Conservation (phyloP, 2,888 invertebrate genomes). For the Eilema griseolum region DNA sequence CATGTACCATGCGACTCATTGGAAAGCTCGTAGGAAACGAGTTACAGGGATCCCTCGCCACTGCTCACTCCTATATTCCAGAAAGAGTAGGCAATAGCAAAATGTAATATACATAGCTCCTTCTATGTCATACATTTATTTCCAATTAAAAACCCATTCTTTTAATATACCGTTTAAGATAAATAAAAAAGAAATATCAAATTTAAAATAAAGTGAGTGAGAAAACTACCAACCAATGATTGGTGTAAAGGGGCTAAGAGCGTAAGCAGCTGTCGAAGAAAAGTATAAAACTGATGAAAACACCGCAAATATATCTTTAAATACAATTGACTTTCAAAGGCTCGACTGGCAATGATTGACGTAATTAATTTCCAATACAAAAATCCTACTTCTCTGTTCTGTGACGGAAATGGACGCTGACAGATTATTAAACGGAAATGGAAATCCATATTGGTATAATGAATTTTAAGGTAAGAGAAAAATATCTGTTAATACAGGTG, state of each 20-base stretch:
- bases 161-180: too few species aligned
- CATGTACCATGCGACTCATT: too few species aligned
- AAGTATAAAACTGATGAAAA: not conserved
- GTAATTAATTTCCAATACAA: conserved; percentile 2
- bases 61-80: too few species aligned
- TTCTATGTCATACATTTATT: too few species aligned
- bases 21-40: too few species aligned
- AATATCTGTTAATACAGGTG: not conserved
- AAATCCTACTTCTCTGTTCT: too few species aligned
- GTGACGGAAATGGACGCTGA: not conserved
- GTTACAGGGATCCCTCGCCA: too few species aligned
- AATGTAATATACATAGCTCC: too few species aligned
- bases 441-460: not conserved
- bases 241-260: not conserved
- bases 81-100: too few species aligned
- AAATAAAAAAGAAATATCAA: too few species aligned
- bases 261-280: not conserved
- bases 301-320: not conserved
- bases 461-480: not conserved
- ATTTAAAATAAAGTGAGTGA: not conserved
- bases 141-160: too few species aligned
- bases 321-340: not conserved
- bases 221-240: not conserved
- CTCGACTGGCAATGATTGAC: not conserved
- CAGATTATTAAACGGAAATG: not conserved